Evolutionary conservation across 1,140 invertebrate genomes (phyloP).

Genomic region (Sinonovacula constricta): DNA sequence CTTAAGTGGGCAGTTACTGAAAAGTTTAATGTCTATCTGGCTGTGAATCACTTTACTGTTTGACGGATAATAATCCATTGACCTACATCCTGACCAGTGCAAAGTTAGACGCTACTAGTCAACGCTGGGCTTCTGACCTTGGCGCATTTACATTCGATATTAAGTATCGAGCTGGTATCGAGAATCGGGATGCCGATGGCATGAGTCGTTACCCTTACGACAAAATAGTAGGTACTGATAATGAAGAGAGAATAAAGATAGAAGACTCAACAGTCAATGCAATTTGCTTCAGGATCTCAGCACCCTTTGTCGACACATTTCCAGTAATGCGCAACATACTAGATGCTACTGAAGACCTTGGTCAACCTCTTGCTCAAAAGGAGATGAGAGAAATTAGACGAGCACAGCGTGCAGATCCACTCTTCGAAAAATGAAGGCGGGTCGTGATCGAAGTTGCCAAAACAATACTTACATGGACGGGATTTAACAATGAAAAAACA

Average conservation of each 20-base stretch:
- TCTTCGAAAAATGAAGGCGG: conserved; percentile 5
- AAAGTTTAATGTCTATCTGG: too few species aligned
- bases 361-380: conserved; percentile 2
- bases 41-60: too few species aligned
- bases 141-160: too few species aligned
- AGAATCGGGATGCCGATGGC: conserved; percentile 52
- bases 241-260: neutral
- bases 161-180: conserved; percentile 28
- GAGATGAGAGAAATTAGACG: conserved; percentile 10
- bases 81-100: too few species aligned
- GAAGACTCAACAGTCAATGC: neutral
- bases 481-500: conserved; percentile 11
- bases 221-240: neutral
- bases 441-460: neutral
- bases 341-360: conserved; percentile 3
- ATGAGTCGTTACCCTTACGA: conserved; percentile 26
- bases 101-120: too few species aligned
- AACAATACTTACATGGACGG: too few species aligned
- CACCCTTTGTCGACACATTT: neutral
- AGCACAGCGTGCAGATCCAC: neutral
- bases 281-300: neutral
- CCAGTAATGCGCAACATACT: neutral
- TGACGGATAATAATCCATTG: too few species aligned
- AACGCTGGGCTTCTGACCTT: too few species aligned
- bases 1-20: too few species aligned